Conservation (phyloP, 1,140 invertebrate genomes). For the Papilio xuthus region DNA sequence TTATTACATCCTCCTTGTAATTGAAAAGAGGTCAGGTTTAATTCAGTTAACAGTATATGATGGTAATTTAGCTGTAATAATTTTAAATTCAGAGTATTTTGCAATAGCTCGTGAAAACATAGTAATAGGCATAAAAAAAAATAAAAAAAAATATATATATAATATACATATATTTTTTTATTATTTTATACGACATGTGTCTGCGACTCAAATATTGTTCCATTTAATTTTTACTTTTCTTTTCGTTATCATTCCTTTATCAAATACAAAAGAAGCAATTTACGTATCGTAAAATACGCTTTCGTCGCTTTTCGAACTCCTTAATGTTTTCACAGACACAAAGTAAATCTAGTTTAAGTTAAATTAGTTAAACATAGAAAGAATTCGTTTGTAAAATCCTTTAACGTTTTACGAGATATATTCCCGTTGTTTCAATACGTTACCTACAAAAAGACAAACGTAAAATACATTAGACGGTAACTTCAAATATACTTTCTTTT, state of each 20-base stretch:
- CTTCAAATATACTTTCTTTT: slow-evolving; percentile 38
- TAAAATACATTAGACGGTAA: not conserved
- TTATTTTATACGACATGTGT: too few species aligned
- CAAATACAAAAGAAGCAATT: too few species aligned
- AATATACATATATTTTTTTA: too few species aligned
- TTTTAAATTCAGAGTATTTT: not conserved
- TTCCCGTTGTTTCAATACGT: not conserved
- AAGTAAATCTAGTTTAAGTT: not conserved
- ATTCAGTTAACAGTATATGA: not conserved
- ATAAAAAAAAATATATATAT: too few species aligned
- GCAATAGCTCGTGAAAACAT: not conserved
- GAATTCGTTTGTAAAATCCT: not conserved
- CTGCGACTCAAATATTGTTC: too few species aligned
- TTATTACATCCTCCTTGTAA: not conserved
- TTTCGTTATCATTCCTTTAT: too few species aligned
- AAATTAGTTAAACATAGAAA: not conserved
- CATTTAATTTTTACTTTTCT: too few species aligned
- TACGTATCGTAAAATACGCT: too few species aligned
- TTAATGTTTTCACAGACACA: not conserved
- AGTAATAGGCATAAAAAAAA: too few species aligned
- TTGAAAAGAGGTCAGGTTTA: not conserved
- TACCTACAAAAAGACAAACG: not conserved
- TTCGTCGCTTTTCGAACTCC: not conserved
- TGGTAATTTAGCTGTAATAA: not conserved
- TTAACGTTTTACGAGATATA: not conserved